Conservation (phyloP, 2,113 vertebrate species). For the Melanerpes formicivorus region DNA sequence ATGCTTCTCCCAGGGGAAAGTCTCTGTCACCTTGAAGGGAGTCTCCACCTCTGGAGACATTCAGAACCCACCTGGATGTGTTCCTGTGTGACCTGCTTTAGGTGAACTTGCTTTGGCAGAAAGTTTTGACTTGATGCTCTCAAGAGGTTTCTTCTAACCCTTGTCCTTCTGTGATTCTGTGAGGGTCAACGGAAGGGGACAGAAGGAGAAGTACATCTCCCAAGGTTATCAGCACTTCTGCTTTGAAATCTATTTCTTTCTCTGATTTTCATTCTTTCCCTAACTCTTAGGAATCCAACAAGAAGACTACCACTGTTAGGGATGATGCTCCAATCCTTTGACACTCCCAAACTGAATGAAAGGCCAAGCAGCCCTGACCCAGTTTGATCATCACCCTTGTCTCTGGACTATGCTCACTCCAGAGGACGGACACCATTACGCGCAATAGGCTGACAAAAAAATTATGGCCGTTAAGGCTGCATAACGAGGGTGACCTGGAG, state of each 20-base stretch:
- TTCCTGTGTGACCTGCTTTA: too few relatives aligned
- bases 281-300: neutral
- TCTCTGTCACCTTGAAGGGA: fast-evolving
- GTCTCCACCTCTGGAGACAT: too few relatives aligned
- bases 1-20: fast-evolving
- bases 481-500: neutral
- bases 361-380: neutral
- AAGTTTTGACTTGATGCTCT: too few relatives aligned
- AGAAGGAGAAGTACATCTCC: neutral
- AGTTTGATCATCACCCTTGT: neutral
- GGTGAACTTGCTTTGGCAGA: too few relatives aligned
- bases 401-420: neutral
- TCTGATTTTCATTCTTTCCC: neutral
- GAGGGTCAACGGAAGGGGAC: neutral
- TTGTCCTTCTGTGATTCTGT: too few relatives aligned
- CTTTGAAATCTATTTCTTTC: neutral
- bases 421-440: neutral
- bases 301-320: neutral
- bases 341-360: fast-evolving
- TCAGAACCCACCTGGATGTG: too few relatives aligned
- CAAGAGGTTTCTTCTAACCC: too few relatives aligned
- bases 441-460: neutral
- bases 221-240: neutral
- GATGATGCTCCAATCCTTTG: neutral
- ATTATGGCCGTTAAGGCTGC: neutral